Percentiles rank a stretch among this genome's conserved stretches.
Conservation (phyloP, 1,140 invertebrate genomes). For the Dinothrombium tinctorium region DNA sequence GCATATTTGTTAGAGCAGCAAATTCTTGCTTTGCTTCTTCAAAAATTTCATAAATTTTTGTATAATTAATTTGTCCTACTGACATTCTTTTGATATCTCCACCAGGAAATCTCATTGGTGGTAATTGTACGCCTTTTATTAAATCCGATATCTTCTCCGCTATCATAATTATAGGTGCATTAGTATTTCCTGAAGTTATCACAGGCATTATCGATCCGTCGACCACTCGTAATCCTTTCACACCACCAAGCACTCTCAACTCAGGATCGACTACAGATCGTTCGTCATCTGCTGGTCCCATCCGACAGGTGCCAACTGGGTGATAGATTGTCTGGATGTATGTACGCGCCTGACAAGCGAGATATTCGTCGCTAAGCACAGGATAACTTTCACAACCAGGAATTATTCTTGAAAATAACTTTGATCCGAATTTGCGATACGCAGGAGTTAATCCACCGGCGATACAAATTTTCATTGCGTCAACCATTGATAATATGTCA, state of each 20-base stretch:
- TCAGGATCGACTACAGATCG: conserved; percentile 55
- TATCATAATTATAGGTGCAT: conserved; percentile 59
- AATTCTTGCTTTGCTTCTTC: too few species aligned
- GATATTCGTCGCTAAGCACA: conserved; percentile 49
- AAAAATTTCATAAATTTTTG: too few species aligned
- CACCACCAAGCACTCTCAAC: conserved; percentile 28
- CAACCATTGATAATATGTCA: conserved; percentile 28
- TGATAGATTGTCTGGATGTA: conserved; percentile 61
- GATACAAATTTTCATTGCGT: conserved; percentile 18
- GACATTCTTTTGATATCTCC: too few species aligned
- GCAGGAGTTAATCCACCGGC: conserved; percentile 22
- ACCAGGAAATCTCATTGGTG: too few species aligned
- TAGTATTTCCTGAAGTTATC: conserved; percentile 48
- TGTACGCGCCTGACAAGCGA: conserved; percentile 58
- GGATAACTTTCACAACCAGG: conserved; percentile 48
- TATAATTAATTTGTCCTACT: too few species aligned
- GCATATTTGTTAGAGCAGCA: too few species aligned
- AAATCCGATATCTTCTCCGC: conserved; percentile 36
- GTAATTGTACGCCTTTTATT: conserved; percentile 3
- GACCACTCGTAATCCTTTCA: conserved; percentile 40
- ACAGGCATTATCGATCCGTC: conserved; percentile 52
- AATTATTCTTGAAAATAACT: conserved; percentile 39
- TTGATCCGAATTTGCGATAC: conserved; percentile 39
- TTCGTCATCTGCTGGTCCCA: conserved; percentile 48
- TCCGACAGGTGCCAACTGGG: conserved; percentile 34